Evolutionary conservation across 2,113 vertebrate genomes (phyloP).

Genomic region (Neofelis nebulosa): DNA sequence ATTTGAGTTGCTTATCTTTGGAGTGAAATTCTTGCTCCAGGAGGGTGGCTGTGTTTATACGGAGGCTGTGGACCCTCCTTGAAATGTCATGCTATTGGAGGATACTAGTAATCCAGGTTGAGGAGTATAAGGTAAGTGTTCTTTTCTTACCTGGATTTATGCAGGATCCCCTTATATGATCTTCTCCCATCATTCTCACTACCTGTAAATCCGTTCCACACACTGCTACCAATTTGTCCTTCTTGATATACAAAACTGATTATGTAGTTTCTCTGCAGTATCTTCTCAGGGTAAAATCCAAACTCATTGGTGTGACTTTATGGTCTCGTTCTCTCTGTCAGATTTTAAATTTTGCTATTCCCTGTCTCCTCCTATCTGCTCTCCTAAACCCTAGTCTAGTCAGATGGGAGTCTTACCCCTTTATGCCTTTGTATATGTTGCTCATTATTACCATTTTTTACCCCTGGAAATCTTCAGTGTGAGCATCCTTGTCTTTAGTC

Average conservation of each 20-base stretch:
- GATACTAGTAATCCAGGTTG: neutral
- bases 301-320: neutral
- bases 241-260: neutral
- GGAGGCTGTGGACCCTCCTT: neutral
- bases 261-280: neutral
- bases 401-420: neutral
- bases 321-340: neutral
- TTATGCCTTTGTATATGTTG: neutral
- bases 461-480: neutral
- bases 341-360: neutral
- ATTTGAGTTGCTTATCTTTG: neutral
- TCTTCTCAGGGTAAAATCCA: neutral
- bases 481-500: neutral
- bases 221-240: fast-evolving
- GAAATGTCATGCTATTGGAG: neutral
- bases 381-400: neutral
- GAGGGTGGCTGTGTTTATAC: neutral
- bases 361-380: neutral
- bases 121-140: neutral
- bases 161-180: neutral
- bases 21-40: neutral
- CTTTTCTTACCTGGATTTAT: neutral
- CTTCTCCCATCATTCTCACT: neutral
- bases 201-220: neutral
- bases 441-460: neutral